Conservation (phyloP, 2,888 invertebrate genomes). For the Choreutis nemorana region DNA sequence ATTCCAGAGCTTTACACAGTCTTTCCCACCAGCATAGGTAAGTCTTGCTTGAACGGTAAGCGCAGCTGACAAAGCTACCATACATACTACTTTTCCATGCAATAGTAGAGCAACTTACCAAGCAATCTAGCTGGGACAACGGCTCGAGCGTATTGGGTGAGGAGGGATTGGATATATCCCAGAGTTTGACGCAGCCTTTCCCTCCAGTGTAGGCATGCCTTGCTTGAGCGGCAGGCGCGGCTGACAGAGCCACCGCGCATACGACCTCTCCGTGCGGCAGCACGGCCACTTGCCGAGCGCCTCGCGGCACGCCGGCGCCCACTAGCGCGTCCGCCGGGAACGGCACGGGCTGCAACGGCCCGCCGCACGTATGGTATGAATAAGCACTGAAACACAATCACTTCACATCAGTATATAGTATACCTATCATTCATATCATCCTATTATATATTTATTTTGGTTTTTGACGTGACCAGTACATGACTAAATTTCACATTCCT, state of each 20-base stretch:
- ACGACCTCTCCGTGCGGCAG: slow-evolving; percentile 95
- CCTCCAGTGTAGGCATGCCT: slow-evolving; percentile 98
- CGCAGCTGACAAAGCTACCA: too few relatives aligned
- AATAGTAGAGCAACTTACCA: slow-evolving; percentile 60
- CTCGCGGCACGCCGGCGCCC: slow-evolving; percentile 93
- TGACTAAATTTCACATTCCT: too few relatives aligned
- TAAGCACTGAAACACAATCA: slow-evolving; percentile 86
- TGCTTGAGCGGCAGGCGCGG: slow-evolving; percentile 70
- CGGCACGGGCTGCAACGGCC: slow-evolving; percentile 88
- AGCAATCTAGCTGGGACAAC: slow-evolving; percentile 88
- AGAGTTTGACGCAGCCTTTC: slow-evolving; percentile 96
- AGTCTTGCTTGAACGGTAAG: too few relatives aligned
- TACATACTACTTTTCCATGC: too few relatives aligned
- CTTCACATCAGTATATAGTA: too few relatives aligned
- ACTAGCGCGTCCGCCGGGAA: slow-evolving; percentile 94
- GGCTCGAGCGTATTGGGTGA: slow-evolving; percentile 88
- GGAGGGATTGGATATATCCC: slow-evolving; percentile 91
- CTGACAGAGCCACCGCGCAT: slow-evolving; percentile 94
- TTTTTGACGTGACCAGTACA: too few relatives aligned
- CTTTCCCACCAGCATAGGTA: too few relatives aligned
- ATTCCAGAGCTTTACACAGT: too few relatives aligned
- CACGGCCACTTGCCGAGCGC: slow-evolving; percentile 88
- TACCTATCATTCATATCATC: too few relatives aligned
- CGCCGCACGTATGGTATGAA: slow-evolving; percentile 93
- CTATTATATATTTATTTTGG: too few relatives aligned